Evolutionary conservation across 1,140 invertebrate genomes (phyloP), one percentile per base, ranked within the genome.

Genomic region (Carposina sasakii): DNA sequence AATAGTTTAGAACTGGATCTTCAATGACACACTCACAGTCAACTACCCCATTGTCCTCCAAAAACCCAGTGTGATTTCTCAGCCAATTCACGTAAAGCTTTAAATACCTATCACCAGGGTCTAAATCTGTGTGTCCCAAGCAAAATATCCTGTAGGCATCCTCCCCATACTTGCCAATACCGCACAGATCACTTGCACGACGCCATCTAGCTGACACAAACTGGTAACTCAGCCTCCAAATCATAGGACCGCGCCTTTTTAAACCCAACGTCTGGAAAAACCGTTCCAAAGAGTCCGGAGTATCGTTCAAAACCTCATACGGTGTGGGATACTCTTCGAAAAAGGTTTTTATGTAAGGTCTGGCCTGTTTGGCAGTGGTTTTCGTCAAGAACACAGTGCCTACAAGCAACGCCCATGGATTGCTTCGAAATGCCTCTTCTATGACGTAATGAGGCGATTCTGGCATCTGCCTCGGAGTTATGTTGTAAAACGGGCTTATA

Each of bases 121-220:
- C 77, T 30, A 87, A 58, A 64, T 85, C 82, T 9, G 86, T 81
- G 51, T 88, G 86, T 6, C 87, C 86, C 28, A 88, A 60, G 42
- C 85, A 87, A 49, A 88, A 87, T 53, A 88, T 85, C 55, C 85
- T 82, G 45, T 86, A 88, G 1, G 87, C 87, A 57, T 87, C 86
- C 57, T 87, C 86, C 0, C 86, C 87, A 48, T 88, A 88, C 53
- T 85, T 86, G 28, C 87, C 87, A 31, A 88, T 81, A 1, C 87
- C 87, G 49, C 71, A 79, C 22, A 88, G 67, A 58, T 88, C 87
- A 33, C 84, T 83, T 1, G 83, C 86, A 16, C 82, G 71, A n/a
- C 70, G 73, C 87, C 87, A 88, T 60, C 83, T 84, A 22, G 86
- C 85, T 3, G 84, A 81, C 12, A 88, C 64, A 53, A 85, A 88